A percentile compares a stretch with the other conserved stretches of the same genome.
phyloP scores from a whole-genome alignment of 2,113 vertebrate species.

The Paratilapia polleni region DNA sequence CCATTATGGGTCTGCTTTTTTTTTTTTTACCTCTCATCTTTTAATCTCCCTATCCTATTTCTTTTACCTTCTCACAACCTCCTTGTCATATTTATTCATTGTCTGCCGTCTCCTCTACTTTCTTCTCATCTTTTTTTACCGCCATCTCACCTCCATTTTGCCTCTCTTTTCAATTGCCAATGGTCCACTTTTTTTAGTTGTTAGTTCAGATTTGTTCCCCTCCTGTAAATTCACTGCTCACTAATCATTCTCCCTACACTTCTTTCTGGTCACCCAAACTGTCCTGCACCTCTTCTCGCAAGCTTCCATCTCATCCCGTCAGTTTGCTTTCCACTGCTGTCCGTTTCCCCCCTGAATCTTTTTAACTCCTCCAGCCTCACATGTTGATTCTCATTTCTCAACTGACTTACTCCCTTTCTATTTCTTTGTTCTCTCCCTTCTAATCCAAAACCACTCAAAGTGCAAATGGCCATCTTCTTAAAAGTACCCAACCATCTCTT shows the following conservation, averaged over 20 bases:
- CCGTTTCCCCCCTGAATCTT: background rate
- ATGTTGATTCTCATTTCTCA: constrained; percentile 9
- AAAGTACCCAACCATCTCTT: constrained; percentile 27
- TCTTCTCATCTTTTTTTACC: background rate
- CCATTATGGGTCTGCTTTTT: background rate
- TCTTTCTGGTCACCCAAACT: background rate
- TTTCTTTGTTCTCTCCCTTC: constrained; percentile 23
- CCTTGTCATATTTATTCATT: constrained; percentile 10
- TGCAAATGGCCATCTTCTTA: background rate
- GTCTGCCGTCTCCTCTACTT: background rate
- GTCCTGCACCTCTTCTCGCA: background rate
- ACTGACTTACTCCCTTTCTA: constrained; percentile 11
- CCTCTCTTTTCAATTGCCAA: background rate
- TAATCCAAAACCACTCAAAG: constrained; percentile 22
- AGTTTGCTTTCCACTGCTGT: background rate
- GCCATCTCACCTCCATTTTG: background rate
- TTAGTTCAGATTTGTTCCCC: constrained; percentile 17
- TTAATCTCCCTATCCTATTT: constrained; percentile 14
- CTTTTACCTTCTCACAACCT: background rate
- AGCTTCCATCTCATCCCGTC: background rate
- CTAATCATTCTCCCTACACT: constrained; percentile 9
- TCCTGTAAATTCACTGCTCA: background rate
- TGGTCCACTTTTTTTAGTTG: background rate
- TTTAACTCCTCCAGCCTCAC: background rate
- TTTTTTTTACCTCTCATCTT: background rate